phyloP scores from a whole-genome alignment of 2,888 invertebrate species.

The Platynereis dumerilii region DNA sequence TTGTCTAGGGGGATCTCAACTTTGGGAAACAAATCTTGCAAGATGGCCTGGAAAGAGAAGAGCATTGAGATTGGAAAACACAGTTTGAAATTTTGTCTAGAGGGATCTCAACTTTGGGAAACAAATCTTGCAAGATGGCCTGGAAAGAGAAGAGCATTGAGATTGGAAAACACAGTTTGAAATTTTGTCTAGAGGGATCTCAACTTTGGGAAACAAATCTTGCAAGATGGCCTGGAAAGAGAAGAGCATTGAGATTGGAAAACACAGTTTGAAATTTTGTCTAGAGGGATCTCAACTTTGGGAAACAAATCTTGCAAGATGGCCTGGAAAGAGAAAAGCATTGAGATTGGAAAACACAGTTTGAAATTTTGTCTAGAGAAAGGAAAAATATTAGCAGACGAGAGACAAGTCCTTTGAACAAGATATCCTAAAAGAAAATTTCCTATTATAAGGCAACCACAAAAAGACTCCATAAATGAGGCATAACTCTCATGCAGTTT shows the following conservation, averaged over 20 bases:
- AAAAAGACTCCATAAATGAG: too few species aligned
- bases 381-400: too few species aligned
- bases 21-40: constrained; percentile 89
- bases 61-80: background rate
- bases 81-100: too few species aligned
- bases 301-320: constrained; percentile 91
- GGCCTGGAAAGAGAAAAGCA: constrained; percentile 69
- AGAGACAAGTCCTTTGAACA: too few species aligned
- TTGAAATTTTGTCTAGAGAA: too few species aligned
- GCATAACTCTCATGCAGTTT: too few species aligned
- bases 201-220: constrained; percentile 87
- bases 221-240: constrained; percentile 76
- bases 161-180: too few species aligned
- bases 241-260: too few species aligned
- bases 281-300: constrained; percentile 79
- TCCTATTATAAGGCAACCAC: background rate
- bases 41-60: constrained; percentile 71
- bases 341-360: too few species aligned
- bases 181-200: too few species aligned
- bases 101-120: constrained; percentile 82
- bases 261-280: too few species aligned
- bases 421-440: background rate
- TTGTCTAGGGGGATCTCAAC: constrained; percentile 78
- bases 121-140: constrained; percentile 87
- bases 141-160: constrained; percentile 51